phyloP scores from a whole-genome alignment of 1,140 invertebrate species.

The Drosophila lini region DNA sequence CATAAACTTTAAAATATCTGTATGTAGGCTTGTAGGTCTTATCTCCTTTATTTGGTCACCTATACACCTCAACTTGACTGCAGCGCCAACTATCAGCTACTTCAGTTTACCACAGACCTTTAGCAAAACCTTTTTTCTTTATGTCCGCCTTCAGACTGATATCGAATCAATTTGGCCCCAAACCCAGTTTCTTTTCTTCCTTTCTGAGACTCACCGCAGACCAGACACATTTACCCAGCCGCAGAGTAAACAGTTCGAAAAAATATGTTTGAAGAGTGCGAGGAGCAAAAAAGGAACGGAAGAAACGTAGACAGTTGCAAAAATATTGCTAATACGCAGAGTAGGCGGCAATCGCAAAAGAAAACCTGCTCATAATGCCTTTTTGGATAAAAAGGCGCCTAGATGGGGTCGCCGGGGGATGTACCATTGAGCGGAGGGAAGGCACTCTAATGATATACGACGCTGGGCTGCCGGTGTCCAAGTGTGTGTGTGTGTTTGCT shows the following conservation, averaged over 20 bases:
- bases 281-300: constrained; percentile 37
- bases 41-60: not conserved
- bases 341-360: constrained; percentile 63
- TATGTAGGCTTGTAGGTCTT: not conserved
- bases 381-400: constrained; percentile 66
- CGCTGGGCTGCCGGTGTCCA: constrained; percentile 19
- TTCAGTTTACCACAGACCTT: not conserved
- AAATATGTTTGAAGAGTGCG: constrained; percentile 10
- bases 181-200: constrained; percentile 5
- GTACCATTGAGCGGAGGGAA: constrained; percentile 3
- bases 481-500: constrained; percentile 21
- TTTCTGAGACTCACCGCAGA: constrained; percentile 46
- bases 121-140: constrained; percentile 8
- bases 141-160: constrained; percentile 28
- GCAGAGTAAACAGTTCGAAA: constrained; percentile 55
- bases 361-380: constrained; percentile 76
- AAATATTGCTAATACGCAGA: constrained; percentile 78
- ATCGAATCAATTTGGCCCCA: constrained; percentile 66
- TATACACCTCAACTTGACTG: no score
- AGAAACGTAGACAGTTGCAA: constrained; percentile 64
- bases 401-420: constrained; percentile 23
- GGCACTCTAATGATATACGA: constrained; percentile 74
- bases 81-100: not conserved
- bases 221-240: constrained; percentile 59
- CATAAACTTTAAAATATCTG: not conserved